Evolutionary conservation across 2,888 invertebrate species (phyloP), one percentile per base, ranked within the genome.

Genomic region (Noctuana brunneofusca): DNA sequence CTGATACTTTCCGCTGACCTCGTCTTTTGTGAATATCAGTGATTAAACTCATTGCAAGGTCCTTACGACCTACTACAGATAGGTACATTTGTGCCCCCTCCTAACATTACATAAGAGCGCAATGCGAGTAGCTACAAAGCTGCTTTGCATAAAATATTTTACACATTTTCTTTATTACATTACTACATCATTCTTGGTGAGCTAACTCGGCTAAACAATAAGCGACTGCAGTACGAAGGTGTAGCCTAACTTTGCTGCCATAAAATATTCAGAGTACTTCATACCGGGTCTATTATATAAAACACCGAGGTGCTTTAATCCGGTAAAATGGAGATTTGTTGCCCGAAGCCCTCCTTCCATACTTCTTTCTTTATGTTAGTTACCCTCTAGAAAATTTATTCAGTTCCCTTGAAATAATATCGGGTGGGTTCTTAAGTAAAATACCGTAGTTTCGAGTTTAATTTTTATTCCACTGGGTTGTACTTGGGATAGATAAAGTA

Each of bases 241-340:
- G 64, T 59, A 65, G 60, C 68, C 70, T 75, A 70, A 73, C 72
- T 76, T 74, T 69, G 70, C 73, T 72, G 63, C 68, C 67, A 71
- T 80, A 75, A 80, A 81, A 80, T 80, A 81, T 83, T 81, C 80
- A 78, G 66, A 65, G 70, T 69, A 67, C 71, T 71, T 71, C 70
- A 73, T 73, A 72, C 72, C 75, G 71, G 71, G 72, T 76, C 75
- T 73, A 80, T 78, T 83, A 79, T 81, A 83, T 81, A 78, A 80
- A 80, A 80, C 76, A 74, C 72, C 73, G 78, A 82, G 80, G 79
- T 79, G 81, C 75, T 82, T 83, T 86, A 87, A 83, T 85, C 81
- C 82, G 65, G 73, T 74, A 79, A 81, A 85, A 84, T 84, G 83
- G 77, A 84, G 84, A 86, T 86, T 87, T 83, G 83, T 83, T 76